Conservation (phyloP, 2,797 vertebrate species). For the Coranthus polyacanthus region DNA sequence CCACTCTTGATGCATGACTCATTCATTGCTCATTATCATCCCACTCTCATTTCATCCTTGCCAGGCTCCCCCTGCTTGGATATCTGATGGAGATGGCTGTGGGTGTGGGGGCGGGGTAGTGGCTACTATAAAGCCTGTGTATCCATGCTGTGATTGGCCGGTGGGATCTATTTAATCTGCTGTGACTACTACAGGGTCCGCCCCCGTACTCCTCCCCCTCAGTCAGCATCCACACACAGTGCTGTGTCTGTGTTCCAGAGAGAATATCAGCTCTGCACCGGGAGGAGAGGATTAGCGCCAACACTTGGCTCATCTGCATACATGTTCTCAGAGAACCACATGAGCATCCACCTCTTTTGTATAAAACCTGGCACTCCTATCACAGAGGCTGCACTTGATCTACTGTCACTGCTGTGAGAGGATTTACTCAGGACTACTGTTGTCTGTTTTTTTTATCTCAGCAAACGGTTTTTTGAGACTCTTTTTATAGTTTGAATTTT, state of each 20-base stretch:
- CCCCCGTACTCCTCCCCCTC: conserved; percentile 78
- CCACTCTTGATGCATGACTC: conserved; percentile 84
- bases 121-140: conserved; percentile 69
- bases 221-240: conserved; percentile 82
- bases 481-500: conserved; percentile 24
- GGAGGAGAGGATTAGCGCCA: conserved; percentile 87
- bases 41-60: conserved; percentile 76
- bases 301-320: conserved; percentile 86
- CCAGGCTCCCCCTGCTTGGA: conserved; percentile 65
- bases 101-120: conserved; percentile 71
- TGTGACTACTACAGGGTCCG: conserved; percentile 80
- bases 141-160: conserved; percentile 87
- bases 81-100: conserved; percentile 76
- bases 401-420: conserved; percentile 63
- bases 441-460: conserved; percentile 13
- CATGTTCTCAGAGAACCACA: conserved; percentile 79
- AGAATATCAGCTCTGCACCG: conserved; percentile 87
- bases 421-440: conserved; percentile 66
- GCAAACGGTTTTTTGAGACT: conserved; percentile 19
- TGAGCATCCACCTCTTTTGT: conserved; percentile 71
- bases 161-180: conserved; percentile 87
- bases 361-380: conserved; percentile 70
- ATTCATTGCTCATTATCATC: conserved; percentile 86
- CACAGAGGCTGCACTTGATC: conserved; percentile 64
- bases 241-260: conserved; percentile 87